phyloP scores from a whole-genome alignment of 2,113 vertebrate genomes.

The Nothoprocta perdicaria region DNA sequence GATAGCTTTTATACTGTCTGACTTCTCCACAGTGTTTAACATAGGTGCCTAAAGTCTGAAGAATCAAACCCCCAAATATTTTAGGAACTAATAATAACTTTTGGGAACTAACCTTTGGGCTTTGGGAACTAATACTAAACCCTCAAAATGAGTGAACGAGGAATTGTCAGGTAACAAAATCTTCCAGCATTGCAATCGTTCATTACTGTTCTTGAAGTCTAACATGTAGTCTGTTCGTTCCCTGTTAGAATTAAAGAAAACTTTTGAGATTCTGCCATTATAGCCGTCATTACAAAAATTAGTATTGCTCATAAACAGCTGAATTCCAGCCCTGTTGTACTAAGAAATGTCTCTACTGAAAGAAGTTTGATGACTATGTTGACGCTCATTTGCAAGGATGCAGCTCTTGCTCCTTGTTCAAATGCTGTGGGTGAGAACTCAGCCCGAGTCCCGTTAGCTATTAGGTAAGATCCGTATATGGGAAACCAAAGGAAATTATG shows the following conservation, averaged over 20 bases:
- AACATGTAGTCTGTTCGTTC: background rate
- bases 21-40: background rate
- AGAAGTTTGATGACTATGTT: background rate
- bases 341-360: background rate
- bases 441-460: background rate
- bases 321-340: background rate
- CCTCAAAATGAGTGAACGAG: rapidly evolving
- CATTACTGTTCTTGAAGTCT: background rate
- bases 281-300: background rate
- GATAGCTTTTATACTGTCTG: background rate
- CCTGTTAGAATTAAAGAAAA: background rate
- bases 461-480: rapidly evolving
- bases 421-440: background rate
- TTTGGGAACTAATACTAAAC: background rate
- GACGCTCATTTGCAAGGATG: background rate
- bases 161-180: background rate
- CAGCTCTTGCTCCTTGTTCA: background rate
- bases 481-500: background rate
- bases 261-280: background rate
- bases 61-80: background rate
- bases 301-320: background rate
- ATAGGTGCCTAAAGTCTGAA: background rate
- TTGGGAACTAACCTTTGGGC: background rate
- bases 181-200: rapidly evolving
- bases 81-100: background rate